Evolutionary conservation across 2,888 invertebrate genomes (phyloP).

Genomic region (Sipha maydis): DNA sequence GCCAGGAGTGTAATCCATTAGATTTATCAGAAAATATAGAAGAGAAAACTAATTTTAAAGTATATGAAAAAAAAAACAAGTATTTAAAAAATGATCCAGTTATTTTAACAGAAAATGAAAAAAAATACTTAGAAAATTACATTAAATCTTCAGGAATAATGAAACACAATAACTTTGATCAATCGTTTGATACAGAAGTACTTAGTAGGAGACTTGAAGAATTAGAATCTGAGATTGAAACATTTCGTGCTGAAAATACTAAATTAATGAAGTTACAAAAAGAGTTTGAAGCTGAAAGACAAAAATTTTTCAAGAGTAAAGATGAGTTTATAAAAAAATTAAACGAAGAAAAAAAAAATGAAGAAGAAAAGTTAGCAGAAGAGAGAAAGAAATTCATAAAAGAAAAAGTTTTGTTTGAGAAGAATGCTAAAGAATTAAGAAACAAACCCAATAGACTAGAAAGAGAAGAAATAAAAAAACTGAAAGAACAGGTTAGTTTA

Average conservation of each 20-base stretch:
- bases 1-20: slow-evolving; percentile 48
- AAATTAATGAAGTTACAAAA: slow-evolving; percentile 68
- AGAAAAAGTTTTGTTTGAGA: slow-evolving; percentile 75
- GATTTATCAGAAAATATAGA: slow-evolving; percentile 15
- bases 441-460: slow-evolving; percentile 76
- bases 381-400: slow-evolving; percentile 77
- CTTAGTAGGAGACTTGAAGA: slow-evolving; percentile 74
- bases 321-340: slow-evolving; percentile 69
- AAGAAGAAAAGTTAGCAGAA: slow-evolving; percentile 76
- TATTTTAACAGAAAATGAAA: slow-evolving; percentile 52
- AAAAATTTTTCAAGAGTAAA: slow-evolving; percentile 72
- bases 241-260: slow-evolving; percentile 71
- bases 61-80: background rate
- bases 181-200: slow-evolving; percentile 72
- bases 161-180: slow-evolving; percentile 31
- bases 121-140: slow-evolving; percentile 53
- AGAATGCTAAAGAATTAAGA: slow-evolving; percentile 76
- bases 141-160: slow-evolving; percentile 22
- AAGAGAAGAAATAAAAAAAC: slow-evolving; percentile 75
- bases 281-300: slow-evolving; percentile 70
- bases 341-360: slow-evolving; percentile 74
- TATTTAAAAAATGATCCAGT: background rate
- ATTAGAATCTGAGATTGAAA: slow-evolving; percentile 74
- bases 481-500: slow-evolving; percentile 70
- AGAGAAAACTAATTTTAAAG: background rate